phyloP scores from a whole-genome alignment of 2,797 vertebrate genomes.

The Loris lydekkerianus region DNA sequence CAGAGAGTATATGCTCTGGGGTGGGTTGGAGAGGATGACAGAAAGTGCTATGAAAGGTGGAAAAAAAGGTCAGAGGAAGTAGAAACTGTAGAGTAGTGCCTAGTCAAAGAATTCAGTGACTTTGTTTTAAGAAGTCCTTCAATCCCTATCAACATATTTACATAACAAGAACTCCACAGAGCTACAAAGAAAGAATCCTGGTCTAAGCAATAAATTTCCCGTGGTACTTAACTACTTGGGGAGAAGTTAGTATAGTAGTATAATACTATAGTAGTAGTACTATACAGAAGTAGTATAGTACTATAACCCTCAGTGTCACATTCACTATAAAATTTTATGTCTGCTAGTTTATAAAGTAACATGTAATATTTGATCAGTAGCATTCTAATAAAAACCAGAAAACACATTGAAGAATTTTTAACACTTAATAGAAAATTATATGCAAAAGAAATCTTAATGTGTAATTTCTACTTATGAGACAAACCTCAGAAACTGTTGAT shows the following conservation, averaged over 20 bases:
- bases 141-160: not conserved
- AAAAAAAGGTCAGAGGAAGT: not conserved
- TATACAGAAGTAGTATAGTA: too few relatives aligned
- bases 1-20: not conserved
- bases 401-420: not conserved
- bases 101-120: not conserved
- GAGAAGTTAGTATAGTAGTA: not conserved
- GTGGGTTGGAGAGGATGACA: not conserved
- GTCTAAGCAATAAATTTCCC: not conserved
- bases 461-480: not conserved
- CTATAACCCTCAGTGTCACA: not conserved
- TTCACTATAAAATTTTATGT: conserved; percentile 7
- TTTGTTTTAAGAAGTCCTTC: not conserved
- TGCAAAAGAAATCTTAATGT: not conserved
- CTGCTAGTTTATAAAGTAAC: not conserved
- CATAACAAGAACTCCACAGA: not conserved
- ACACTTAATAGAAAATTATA: not conserved
- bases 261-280: too few relatives aligned
- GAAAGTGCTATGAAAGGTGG: not conserved
- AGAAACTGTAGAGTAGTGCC: not conserved
- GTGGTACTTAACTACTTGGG: not conserved
- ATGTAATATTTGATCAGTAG: not conserved
- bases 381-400: not conserved
- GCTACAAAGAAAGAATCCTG: not conserved
- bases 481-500: not conserved